phyloP scores from a whole-genome alignment of 1,140 invertebrate genomes.

The Pogonus chalceus region DNA sequence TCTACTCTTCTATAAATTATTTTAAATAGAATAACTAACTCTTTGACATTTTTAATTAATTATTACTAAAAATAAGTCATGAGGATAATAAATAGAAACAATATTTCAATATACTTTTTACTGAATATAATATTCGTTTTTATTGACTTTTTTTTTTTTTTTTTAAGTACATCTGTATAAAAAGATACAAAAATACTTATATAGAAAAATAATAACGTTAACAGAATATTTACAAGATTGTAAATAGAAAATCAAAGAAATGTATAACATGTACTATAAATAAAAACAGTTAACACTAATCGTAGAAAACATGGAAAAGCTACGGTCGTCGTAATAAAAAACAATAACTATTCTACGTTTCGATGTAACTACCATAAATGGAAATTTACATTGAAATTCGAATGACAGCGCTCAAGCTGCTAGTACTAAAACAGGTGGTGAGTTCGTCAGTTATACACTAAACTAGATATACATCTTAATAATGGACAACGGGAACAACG shows the following conservation, averaged over 20 bases:
- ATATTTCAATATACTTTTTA: not conserved
- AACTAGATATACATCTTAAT: slow-evolving; percentile 2
- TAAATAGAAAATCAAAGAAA: slow-evolving; percentile 11
- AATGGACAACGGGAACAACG: slow-evolving; percentile 27
- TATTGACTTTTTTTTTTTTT: not conserved
- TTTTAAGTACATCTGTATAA: not conserved
- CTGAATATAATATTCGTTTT: not conserved
- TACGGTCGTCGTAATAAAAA: not conserved
- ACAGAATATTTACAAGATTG: slow-evolving; percentile 10
- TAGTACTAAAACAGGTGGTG: not conserved
- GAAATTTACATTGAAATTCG: not conserved
- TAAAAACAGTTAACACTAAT: slow-evolving; percentile 17
- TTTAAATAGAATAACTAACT: not conserved
- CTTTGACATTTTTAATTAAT: too few species aligned
- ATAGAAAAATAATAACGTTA: not conserved
- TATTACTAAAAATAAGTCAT: too few species aligned
- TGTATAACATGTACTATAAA: slow-evolving; percentile 27
- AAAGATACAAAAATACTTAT: not conserved
- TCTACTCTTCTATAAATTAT: not conserved
- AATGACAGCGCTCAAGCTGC: not conserved
- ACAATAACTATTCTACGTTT: not conserved
- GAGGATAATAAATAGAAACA: not conserved
- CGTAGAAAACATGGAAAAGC: not conserved
- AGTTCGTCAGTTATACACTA: not conserved
- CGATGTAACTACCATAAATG: not conserved